These are phyloP conservation scores for Gobio occitaniae DNA, from an alignment of 2,797 vertebrate species.

Conservation along the genomic window DNA sequence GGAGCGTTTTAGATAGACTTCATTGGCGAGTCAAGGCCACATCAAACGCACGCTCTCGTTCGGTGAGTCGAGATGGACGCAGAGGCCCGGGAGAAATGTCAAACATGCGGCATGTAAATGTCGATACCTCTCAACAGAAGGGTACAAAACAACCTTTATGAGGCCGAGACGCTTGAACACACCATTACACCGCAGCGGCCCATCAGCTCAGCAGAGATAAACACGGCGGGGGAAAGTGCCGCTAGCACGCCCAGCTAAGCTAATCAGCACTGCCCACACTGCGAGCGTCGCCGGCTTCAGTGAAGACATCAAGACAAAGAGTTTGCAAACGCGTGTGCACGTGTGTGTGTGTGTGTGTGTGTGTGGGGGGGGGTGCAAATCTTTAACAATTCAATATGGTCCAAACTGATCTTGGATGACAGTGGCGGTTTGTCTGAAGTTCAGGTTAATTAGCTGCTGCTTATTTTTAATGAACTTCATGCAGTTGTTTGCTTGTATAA, in stretches of 20 bases:
- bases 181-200: slow-evolving; percentile 78
- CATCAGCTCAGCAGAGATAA: slow-evolving; percentile 29
- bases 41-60: slow-evolving; percentile 20
- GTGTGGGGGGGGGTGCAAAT: slow-evolving; percentile 59
- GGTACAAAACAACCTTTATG: slow-evolving; percentile 47
- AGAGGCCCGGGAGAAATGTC: slow-evolving; percentile 59
- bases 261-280: slow-evolving; percentile 85
- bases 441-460: slow-evolving; percentile 99
- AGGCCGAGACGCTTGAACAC: slow-evolving; percentile 80
- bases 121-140: slow-evolving; percentile 58
- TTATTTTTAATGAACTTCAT: slow-evolving; percentile 99
- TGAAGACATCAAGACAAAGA: slow-evolving; percentile 80
- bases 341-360: neutral
- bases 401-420: slow-evolving; percentile 91
- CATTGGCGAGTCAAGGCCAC: slow-evolving; percentile 60
- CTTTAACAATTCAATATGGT: slow-evolving; percentile 92
- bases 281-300: slow-evolving; percentile 79
- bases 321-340: neutral
- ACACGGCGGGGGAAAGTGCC: slow-evolving; percentile 10
- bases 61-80: slow-evolving; percentile 31
- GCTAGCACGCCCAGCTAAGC: slow-evolving; percentile 66
- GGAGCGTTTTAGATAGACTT: slow-evolving; percentile 65
- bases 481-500: slow-evolving; percentile 99
- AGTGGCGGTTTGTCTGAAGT: slow-evolving; percentile 95
- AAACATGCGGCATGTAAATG: slow-evolving; percentile 58